A percentile compares a stretch with the other conserved stretches of the same genome.
Evolutionary conservation across 2,113 vertebrate genomes (phyloP).

Genomic region (Pluvianellus socialis): DNA sequence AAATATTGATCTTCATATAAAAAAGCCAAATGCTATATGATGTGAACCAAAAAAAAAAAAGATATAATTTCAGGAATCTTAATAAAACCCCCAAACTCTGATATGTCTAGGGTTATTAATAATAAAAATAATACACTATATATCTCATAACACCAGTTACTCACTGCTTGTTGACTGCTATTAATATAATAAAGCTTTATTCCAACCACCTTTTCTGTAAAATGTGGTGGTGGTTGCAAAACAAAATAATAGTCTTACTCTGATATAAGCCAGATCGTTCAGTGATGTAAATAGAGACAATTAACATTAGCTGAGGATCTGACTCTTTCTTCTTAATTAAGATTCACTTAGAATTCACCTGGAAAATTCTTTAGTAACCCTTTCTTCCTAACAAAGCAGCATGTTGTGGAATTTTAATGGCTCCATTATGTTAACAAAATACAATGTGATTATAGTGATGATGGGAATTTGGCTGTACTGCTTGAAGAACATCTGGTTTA

Average conservation of each 20-base stretch:
- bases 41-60: not conserved
- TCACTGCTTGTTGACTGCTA: not conserved
- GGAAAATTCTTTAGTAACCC: not conserved
- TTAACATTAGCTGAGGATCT: not conserved
- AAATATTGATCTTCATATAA: not conserved
- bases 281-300: not conserved
- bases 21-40: not conserved
- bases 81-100: not conserved
- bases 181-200: not conserved
- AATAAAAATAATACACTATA: not conserved
- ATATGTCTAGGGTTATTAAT: not conserved
- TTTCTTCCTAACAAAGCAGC: constrained; percentile 3
- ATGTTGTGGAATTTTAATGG: constrained; percentile 37
- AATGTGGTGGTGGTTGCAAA: not conserved
- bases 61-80: not conserved
- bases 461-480: constrained; percentile 48
- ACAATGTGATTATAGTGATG: constrained; percentile 1
- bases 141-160: not conserved
- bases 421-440: constrained; percentile 48
- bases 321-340: not conserved
- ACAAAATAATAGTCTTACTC: not conserved
- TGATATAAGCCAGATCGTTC: not conserved
- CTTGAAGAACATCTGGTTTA: constrained; percentile 54
- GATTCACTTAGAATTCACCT: constrained; percentile 44
- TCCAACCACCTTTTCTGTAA: not conserved